Conservation (phyloP, 1,140 invertebrate genomes). For the Ctenoplectra terminalis region DNA sequence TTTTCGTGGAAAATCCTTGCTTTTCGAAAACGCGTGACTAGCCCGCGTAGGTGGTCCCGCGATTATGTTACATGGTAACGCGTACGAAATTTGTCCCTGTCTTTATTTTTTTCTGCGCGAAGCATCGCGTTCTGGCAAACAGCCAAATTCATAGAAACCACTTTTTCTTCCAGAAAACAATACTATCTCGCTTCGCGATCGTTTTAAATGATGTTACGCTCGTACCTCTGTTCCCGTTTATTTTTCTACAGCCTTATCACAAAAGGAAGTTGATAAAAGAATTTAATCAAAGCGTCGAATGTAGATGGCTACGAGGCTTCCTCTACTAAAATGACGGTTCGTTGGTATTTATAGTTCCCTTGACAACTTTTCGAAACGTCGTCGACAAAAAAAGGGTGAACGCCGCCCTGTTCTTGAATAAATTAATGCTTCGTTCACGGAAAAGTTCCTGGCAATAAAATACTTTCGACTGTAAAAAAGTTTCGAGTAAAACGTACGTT, state of each 20-base stretch:
- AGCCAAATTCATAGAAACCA: background rate
- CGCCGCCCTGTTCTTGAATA: background rate
- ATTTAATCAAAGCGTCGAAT: slow-evolving; percentile 57
- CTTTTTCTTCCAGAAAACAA: too few species aligned
- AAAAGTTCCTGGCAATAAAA: background rate
- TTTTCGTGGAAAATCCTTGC: slow-evolving; percentile 11
- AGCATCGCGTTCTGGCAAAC: background rate
- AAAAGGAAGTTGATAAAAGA: slow-evolving; percentile 69
- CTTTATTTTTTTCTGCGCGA: too few species aligned
- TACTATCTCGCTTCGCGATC: background rate
- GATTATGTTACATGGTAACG: slow-evolving; percentile 38
- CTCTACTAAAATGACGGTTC: slow-evolving; percentile 11
- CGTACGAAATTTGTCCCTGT: too few species aligned
- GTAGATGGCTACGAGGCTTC: slow-evolving; percentile 13
- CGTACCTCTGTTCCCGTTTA: background rate
- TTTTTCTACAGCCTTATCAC: slow-evolving; percentile 53
- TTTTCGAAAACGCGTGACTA: slow-evolving; percentile 37
- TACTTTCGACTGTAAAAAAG: background rate
- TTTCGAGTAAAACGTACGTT: background rate
- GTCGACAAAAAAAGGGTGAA: background rate
- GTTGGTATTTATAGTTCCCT: slow-evolving; percentile 2
- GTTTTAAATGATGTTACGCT: background rate
- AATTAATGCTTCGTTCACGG: slow-evolving; percentile 10
- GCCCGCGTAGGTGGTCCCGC: slow-evolving; percentile 48
- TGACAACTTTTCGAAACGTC: slow-evolving; percentile 9